These are phyloP conservation scores for Zaprionus ghesquierei DNA, from an alignment of 1,140 invertebrate species.

Conservation along the genomic window DNA sequence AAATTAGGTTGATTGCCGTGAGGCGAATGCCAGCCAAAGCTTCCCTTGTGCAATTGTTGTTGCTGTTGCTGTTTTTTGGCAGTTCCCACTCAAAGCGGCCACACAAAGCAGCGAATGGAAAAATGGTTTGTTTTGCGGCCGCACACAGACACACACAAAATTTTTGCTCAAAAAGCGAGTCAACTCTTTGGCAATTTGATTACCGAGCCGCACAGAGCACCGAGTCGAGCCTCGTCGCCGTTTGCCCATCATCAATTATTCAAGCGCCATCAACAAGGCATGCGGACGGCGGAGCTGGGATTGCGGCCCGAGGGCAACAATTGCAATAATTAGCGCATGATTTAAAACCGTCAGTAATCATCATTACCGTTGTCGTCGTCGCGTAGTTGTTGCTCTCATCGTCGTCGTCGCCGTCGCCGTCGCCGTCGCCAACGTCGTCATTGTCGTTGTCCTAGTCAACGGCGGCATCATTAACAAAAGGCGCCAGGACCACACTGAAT, in stretches of 20 bases:
- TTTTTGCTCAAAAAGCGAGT: slow-evolving; percentile 51
- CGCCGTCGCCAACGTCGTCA: slow-evolving; percentile 23
- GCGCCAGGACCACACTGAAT: slow-evolving; percentile 40
- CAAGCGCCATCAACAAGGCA: slow-evolving; percentile 46
- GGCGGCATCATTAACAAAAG: slow-evolving; percentile 63
- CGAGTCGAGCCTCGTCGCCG: slow-evolving; percentile 27
- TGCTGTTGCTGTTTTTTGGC: too few species aligned
- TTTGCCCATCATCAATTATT: slow-evolving; percentile 72
- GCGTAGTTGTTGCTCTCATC: slow-evolving; percentile 7
- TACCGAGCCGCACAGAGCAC: slow-evolving; percentile 47
- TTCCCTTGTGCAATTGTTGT: not conserved
- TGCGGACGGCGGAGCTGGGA: not conserved
- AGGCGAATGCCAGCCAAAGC: slow-evolving; percentile 23
- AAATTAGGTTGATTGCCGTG: slow-evolving; percentile 76
- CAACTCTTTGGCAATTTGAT: slow-evolving; percentile 71
- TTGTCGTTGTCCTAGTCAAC: slow-evolving; percentile 10
- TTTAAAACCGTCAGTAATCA: slow-evolving; percentile 81
- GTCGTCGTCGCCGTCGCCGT: slow-evolving; percentile 34
- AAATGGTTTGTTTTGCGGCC: slow-evolving; percentile 50
- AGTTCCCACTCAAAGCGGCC: not conserved
- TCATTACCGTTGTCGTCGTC: slow-evolving; percentile 71
- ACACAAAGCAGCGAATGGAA: slow-evolving; percentile 38
- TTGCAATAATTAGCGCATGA: slow-evolving; percentile 81
- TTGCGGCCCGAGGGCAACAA: slow-evolving; percentile 53
- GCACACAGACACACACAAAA: slow-evolving; percentile 20